Evolutionary conservation across 2,888 invertebrate species (phyloP).

Genomic region (Melipona beecheii): DNA sequence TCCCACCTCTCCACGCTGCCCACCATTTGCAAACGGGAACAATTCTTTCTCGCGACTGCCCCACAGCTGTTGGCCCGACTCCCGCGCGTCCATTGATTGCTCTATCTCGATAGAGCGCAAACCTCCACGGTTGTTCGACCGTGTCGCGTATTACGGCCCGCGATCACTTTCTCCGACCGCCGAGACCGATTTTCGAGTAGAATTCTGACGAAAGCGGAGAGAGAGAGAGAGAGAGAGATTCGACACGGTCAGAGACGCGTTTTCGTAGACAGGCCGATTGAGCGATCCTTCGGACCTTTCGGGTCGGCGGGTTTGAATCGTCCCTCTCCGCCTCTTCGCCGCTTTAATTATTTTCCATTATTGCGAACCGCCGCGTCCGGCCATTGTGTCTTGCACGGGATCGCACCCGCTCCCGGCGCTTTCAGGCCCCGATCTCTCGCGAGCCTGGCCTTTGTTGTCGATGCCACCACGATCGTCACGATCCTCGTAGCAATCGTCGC

Average conservation of each 20-base stretch:
- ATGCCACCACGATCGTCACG: constrained; percentile 47
- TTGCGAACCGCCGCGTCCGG: constrained; percentile 72
- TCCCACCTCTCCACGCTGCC: constrained; percentile 2
- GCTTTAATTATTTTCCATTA: constrained; percentile 81
- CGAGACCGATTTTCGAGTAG: neutral
- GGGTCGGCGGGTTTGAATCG: constrained; percentile 78
- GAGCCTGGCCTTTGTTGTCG: constrained; percentile 64
- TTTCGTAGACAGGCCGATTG: constrained; percentile 53
- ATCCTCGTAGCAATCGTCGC: constrained; percentile 32
- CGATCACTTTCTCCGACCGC: neutral
- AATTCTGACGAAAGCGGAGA: neutral
- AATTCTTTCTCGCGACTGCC: constrained; percentile 29
- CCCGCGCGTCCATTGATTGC: constrained; percentile 27
- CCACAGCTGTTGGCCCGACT: constrained; percentile 11
- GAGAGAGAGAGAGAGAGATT: neutral
- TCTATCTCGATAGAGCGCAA: constrained; percentile 5
- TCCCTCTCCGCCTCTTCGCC: constrained; percentile 62
- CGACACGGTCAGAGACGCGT: constrained; percentile 40
- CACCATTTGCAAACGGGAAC: constrained; percentile 35
- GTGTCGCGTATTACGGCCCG: neutral
- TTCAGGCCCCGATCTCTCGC: constrained; percentile 55
- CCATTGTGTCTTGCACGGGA: constrained; percentile 69
- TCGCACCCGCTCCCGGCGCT: constrained; percentile 51
- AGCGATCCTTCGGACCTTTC: constrained; percentile 66
- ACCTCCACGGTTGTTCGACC: neutral